These are phyloP conservation scores for Melanotaenia pygmaea DNA, from an alignment of 2,797 vertebrate genomes.

Conservation along the genomic window DNA sequence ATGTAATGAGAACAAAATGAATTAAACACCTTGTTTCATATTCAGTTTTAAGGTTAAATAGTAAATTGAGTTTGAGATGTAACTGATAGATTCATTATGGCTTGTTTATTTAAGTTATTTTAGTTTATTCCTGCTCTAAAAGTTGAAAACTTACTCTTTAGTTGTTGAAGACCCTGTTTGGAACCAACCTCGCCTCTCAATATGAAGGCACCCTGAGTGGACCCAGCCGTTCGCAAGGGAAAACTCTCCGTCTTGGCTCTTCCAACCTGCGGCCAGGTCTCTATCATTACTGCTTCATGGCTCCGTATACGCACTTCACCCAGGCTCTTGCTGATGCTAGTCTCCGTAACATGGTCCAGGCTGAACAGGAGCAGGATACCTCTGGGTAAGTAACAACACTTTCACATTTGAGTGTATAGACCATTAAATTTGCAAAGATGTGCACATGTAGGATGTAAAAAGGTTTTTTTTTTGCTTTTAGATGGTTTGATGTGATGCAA, in stretches of 20 bases:
- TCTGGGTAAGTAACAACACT: conserved; percentile 86
- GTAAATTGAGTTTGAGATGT: background rate
- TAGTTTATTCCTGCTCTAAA: background rate
- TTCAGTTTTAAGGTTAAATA: background rate
- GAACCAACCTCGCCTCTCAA: conserved; percentile 97
- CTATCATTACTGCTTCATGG: conserved; percentile 99
- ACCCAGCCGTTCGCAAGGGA: conserved; percentile 91
- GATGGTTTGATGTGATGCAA: conserved; percentile 99
- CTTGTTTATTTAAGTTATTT: background rate
- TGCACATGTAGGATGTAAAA: background rate
- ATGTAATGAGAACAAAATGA: background rate
- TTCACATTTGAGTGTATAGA: background rate
- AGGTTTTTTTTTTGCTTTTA: conserved; percentile 53
- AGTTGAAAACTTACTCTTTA: conserved; percentile 53
- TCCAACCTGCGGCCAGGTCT: conserved; percentile 92
- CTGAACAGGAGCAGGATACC: conserved; percentile 92
- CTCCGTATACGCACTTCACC: conserved; percentile 97
- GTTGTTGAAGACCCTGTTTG: conserved; percentile 96
- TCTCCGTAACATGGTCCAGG: conserved; percentile 96
- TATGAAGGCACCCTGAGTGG: conserved; percentile 90
- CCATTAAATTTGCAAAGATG: background rate
- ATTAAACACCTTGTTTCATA: background rate
- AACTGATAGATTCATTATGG: background rate
- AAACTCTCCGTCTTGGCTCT: conserved; percentile 93
- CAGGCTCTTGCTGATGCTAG: conserved; percentile 98